These are phyloP conservation scores for Podarcis muralis DNA, from an alignment of 2,113 vertebrate genomes.

Conservation along the genomic window DNA sequence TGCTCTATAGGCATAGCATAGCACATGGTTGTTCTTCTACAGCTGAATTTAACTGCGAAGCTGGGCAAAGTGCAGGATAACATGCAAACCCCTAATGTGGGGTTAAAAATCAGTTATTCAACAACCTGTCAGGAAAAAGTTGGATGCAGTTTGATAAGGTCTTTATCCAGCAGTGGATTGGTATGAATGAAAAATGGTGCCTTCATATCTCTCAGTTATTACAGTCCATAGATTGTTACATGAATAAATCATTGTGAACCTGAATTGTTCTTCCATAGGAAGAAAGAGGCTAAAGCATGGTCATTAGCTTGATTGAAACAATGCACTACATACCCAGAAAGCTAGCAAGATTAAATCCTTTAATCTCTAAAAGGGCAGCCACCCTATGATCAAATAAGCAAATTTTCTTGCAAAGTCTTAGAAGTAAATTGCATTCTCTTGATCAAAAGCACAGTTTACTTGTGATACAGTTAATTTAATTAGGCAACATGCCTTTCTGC, in stretches of 20 bases:
- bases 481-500: conserved; percentile 43
- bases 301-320: conserved; percentile 58
- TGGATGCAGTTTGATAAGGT: conserved; percentile 21
- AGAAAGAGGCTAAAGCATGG: conserved; percentile 23
- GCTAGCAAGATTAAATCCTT: conserved; percentile 62
- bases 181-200: conserved; percentile 30
- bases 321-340: conserved; percentile 46
- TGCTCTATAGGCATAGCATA: not conserved
- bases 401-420: conserved; percentile 52
- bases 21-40: not conserved
- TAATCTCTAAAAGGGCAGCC: conserved; percentile 60
- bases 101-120: conserved; percentile 21
- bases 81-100: conserved; percentile 4
- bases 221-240: conserved; percentile 26
- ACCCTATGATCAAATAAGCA: conserved; percentile 59
- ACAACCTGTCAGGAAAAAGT: not conserved
- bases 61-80: not conserved
- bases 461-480: conserved; percentile 63
- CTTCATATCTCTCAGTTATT: conserved; percentile 33
- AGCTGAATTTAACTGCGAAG: not conserved
- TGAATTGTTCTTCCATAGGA: conserved; percentile 5
- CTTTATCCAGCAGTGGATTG: conserved; percentile 19
- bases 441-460: conserved; percentile 63
- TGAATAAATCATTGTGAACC: conserved; percentile 39
- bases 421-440: conserved; percentile 51